Evolutionary conservation across 2,113 vertebrate species (phyloP), one percentile per base, ranked within the genome.

Genomic region (Orientallactaga bullata): DNA sequence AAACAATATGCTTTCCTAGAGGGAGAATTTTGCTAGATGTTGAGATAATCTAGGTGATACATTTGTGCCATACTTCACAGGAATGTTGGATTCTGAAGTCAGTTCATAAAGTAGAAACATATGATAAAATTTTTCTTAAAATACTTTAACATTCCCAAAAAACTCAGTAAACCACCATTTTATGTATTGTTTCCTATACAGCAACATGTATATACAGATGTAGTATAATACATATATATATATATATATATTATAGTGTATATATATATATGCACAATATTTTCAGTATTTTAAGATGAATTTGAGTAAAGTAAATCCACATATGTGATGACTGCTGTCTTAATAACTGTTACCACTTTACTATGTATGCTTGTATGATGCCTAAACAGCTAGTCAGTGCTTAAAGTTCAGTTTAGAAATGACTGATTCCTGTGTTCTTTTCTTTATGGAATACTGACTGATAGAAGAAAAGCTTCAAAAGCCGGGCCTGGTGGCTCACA

Each of bases 231-330:
- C 16, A 26, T 55, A 7, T 88, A 77, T 47, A 47, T 8, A 47
- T 11, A 30, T n/a, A n/a, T n/a, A n/a, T n/a, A n/a, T n/a, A n/a
- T n/a, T n/a, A n/a, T n/a, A n/a, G n/a, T n/a, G n/a, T n/a, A n/a
- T n/a, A n/a, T n/a, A n/a, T n/a, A n/a, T n/a, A 12, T 17, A 73
- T 37, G 87, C 47, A 82, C 9, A 77, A 37, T 78, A 89, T 78
- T 65, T 90, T 42, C 32, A 55, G 20, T 73, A 89, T 78, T 65
- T 90, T 42, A 26, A 55, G 20, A 66, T 95, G 28, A 80, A 84
- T 76, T 73, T 89, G n/a, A 83, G 17, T 92, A 84, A 91, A 78
- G 85, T 77, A 92, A 90, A 74, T 51, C 17, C 6, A n/a, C 71
- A 37, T 30, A 76, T 81, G n/a, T 12, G 79, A 8, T 93, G 35